phyloP scores from a whole-genome alignment of 2,113 vertebrate genomes.

The Corythornis madagascariensis region DNA sequence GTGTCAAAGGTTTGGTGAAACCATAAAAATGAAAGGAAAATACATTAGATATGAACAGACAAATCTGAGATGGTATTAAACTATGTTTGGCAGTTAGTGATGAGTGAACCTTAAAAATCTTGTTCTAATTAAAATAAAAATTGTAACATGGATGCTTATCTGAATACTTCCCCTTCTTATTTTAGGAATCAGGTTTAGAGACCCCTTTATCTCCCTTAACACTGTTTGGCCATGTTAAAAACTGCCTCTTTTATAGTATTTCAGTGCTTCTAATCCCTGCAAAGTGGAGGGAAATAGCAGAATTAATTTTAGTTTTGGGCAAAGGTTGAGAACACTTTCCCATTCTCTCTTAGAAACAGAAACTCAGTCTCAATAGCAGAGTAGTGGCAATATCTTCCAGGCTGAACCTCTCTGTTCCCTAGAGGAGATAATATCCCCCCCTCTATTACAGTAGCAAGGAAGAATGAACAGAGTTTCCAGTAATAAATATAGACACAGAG shows the following conservation, averaged over 20 bases:
- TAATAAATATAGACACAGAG: slow-evolving; percentile 52
- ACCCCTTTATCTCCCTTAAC: background rate
- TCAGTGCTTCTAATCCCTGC: background rate
- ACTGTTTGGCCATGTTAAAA: background rate
- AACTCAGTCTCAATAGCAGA: slow-evolving; percentile 13
- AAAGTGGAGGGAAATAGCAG: background rate
- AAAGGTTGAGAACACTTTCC: slow-evolving; percentile 6
- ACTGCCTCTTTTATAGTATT: background rate
- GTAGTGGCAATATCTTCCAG: slow-evolving; percentile 23
- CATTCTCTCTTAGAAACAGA: slow-evolving; percentile 3
- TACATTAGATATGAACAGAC: background rate
- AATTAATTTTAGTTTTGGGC: slow-evolving; percentile 22
- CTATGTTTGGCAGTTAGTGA: background rate
- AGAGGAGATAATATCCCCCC: slow-evolving; percentile 20
- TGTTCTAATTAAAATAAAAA: background rate
- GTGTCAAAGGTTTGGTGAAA: background rate
- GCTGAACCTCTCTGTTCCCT: slow-evolving; percentile 13
- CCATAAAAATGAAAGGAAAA: background rate
- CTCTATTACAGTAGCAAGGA: slow-evolving; percentile 22
- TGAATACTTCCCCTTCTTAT: background rate
- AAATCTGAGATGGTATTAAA: background rate
- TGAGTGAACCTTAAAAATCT: background rate
- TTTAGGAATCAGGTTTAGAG: background rate
- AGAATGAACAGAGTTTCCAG: slow-evolving; percentile 50
- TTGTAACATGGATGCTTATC: background rate